Evolutionary conservation across 35 echinoderm and acorn worm genomes (phyloP), one percentile per base, ranked within the genome.

Genomic region (Heliocidaris erythrogramma): DNA sequence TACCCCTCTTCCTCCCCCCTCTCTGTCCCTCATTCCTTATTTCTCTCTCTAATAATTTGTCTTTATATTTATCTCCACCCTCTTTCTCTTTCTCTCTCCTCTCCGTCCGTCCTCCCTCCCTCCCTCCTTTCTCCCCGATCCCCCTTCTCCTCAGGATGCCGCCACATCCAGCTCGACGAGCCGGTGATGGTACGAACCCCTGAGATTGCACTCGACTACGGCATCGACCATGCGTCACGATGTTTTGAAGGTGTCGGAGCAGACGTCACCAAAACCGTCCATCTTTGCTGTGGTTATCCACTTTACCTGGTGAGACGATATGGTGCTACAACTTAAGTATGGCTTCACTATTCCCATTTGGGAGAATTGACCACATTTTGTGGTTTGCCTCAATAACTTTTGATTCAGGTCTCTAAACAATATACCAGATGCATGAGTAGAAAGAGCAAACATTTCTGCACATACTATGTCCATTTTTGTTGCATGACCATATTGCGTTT

Each of bases 251-350:
- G 88, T 86, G 85, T 97, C 21, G 96, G 95, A 13, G 17, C 88
- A 16, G 93, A 96, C 13, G 96, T 97, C 14, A 94, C 95, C 5
- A 97, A 86, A 87, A 87, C 89, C 17, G 89, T 97, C 49, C 96
- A 97, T 94, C 86, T 97, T 17, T 97, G 96, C 84, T 94, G 96
- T 31, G 96, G 96, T 17, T 97, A 97, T 86, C 95, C 95, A 21
- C 12, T 89, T 9, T 93, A 96, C 85, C 48, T 96, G 35, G 96
- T 97, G 87, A 94, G 96, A 88, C 9, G n/a, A n/a, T 30, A 52
- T 42, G 35, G 35, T 42, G 35, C 35, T 42, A 42, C 35, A 84
- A 84, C 65, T 84, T 84, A n/a, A 84, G 65, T 18, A 84, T 42
- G 35, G 35, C 35, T 42, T 42, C 35, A 42, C 35, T 42, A 42